Conservation (phyloP, 2,113 vertebrate genomes). For the Platichthys stellatus region DNA sequence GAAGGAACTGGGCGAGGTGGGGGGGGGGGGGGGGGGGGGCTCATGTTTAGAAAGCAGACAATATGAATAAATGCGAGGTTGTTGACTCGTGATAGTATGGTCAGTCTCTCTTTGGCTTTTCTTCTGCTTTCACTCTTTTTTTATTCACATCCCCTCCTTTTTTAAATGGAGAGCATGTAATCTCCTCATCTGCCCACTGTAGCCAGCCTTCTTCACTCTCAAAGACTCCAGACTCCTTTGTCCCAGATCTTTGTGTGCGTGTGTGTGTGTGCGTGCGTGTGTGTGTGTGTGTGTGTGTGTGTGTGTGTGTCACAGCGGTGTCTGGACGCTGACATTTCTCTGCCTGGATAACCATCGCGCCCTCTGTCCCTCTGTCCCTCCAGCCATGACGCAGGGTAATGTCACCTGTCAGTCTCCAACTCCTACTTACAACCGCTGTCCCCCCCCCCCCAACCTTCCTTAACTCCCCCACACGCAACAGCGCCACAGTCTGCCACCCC, state of each 20-base stretch:
- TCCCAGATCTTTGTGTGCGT: constrained; percentile 81
- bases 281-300: constrained; percentile 48
- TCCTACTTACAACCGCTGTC: constrained; percentile 64
- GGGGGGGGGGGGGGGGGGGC: neutral
- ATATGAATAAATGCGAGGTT: constrained; percentile 56
- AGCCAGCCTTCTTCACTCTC: constrained; percentile 90
- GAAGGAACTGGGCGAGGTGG: constrained; percentile 1
- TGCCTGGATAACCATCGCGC: constrained; percentile 93
- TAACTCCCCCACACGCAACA: constrained; percentile 43
- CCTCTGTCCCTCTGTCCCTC: constrained; percentile 84
- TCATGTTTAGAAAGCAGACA: constrained; percentile 40
- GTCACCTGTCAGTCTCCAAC: constrained; percentile 91
- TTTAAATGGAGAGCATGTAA: constrained; percentile 86
- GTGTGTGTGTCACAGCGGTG: constrained; percentile 75
- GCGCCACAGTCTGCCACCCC: constrained; percentile 24
- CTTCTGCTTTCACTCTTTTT: constrained; percentile 82
- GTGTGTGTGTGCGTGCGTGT: constrained; percentile 71
- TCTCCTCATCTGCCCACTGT: constrained; percentile 93
- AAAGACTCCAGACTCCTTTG: constrained; percentile 93
- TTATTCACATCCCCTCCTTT: constrained; percentile 79
- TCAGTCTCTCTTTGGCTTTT: constrained; percentile 53
- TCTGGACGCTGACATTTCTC: constrained; percentile 90
- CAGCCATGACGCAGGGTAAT: constrained; percentile 90
- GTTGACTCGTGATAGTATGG: constrained; percentile 50
- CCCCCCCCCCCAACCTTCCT: constrained; percentile 1